phyloP scores from a whole-genome alignment of 1,140 invertebrate genomes.

The Cyphomyrmex costatus region DNA sequence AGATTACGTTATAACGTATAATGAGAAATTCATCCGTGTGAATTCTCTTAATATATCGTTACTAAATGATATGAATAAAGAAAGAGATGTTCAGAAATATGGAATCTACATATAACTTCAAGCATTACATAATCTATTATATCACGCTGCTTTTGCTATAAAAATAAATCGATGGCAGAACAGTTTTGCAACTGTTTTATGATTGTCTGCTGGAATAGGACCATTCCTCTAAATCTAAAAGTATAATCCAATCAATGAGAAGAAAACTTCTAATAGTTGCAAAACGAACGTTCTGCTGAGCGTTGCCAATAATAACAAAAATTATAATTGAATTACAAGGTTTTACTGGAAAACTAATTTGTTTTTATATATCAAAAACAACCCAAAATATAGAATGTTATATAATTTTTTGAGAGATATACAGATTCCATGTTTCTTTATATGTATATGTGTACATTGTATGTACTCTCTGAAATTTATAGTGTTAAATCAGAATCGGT shows the following conservation, averaged over 20 bases:
- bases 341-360: not conserved
- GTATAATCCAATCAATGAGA: no score
- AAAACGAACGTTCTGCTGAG: no score
- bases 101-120: not conserved
- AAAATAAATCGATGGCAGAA: not conserved
- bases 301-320: no score
- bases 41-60: not conserved
- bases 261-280: no score
- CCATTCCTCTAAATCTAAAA: no score
- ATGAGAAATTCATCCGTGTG: not conserved
- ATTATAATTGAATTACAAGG: not conserved
- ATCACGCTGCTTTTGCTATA: not conserved
- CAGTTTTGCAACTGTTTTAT: no score
- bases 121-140: conserved; percentile 11
- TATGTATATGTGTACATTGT: no score
- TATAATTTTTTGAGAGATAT: not conserved
- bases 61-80: not conserved
- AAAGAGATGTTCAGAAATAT: not conserved
- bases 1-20: not conserved
- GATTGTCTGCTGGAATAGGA: no score
- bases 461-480: no score
- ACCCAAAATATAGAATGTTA: not conserved
- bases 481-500: no score
- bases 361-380: not conserved
- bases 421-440: not conserved